Evolutionary conservation across 2,797 vertebrate species (phyloP).

Genomic region (Gallirallus australis): DNA sequence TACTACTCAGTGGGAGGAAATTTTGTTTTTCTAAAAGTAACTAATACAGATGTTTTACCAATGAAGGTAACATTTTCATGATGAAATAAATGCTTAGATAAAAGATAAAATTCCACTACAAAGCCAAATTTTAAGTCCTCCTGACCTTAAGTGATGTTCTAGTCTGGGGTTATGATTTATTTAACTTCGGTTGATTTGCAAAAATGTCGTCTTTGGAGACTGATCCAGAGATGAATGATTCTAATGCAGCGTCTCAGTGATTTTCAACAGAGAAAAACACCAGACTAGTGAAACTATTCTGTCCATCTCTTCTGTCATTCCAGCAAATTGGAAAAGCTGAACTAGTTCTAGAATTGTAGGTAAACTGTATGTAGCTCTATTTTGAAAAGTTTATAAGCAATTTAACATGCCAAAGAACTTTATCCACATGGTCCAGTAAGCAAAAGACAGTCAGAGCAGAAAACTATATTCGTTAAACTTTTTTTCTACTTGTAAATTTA

Average conservation of each 20-base stretch:
- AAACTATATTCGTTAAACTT: neutral
- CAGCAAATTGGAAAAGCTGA: neutral
- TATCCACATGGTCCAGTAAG: neutral
- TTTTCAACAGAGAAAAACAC: neutral
- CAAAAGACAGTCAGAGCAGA: neutral
- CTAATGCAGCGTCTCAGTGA: neutral
- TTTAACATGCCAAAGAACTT: neutral
- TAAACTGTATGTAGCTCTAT: neutral
- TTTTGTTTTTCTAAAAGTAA: neutral
- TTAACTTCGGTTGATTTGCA: neutral
- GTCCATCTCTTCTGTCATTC: neutral
- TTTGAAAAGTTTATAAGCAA: neutral
- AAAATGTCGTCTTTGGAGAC: fast-evolving
- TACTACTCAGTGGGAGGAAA: neutral
- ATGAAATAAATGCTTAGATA: neutral
- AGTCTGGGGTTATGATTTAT: neutral
- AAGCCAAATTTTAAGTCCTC: neutral
- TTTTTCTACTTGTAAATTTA: neutral
- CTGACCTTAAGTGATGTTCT: neutral
- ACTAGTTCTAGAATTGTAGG: neutral
- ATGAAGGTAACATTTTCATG: neutral
- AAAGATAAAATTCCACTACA: neutral
- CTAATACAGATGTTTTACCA: neutral
- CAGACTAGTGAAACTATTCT: neutral
- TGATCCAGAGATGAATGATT: neutral